phyloP scores from a whole-genome alignment of 2,888 invertebrate genomes.

The Mesorhabditis belari region DNA sequence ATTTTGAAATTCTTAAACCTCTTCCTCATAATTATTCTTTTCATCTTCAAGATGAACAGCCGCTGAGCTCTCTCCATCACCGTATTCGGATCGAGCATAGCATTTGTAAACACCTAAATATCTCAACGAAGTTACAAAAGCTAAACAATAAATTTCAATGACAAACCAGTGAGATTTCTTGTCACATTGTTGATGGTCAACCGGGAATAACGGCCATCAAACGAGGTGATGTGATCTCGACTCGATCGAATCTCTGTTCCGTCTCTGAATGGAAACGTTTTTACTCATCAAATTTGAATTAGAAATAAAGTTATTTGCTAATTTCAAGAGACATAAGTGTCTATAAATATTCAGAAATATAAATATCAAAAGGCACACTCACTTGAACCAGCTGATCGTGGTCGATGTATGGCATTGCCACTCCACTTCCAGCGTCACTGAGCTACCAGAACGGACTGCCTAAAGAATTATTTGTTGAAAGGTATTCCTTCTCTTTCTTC shows the following conservation, averaged over 20 bases:
- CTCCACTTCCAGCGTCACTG: slow-evolving; percentile 43
- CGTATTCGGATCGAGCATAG: slow-evolving; percentile 45
- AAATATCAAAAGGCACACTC: slow-evolving; percentile 3
- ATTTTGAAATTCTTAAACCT: not conserved
- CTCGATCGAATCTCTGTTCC: slow-evolving; percentile 27
- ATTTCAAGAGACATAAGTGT: too few relatives aligned
- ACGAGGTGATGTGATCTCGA: slow-evolving; percentile 32
- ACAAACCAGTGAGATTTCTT: slow-evolving; percentile 34
- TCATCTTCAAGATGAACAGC: slow-evolving; percentile 31
- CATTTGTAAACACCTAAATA: slow-evolving; percentile 41
- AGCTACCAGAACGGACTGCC: slow-evolving; percentile 36
- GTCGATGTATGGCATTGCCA: slow-evolving; percentile 49
- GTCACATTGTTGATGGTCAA: slow-evolving; percentile 39
- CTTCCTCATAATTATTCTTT: not conserved
- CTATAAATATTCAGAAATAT: not conserved
- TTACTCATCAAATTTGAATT: too few relatives aligned
- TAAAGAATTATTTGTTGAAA: slow-evolving; percentile 19
- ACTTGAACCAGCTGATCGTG: slow-evolving; percentile 50
- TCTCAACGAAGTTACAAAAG: not conserved
- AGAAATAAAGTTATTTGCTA: not conserved
- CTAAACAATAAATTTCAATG: not conserved
- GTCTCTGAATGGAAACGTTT: slow-evolving; percentile 39
- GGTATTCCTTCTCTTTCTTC: too few relatives aligned
- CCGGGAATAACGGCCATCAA: slow-evolving; percentile 44
- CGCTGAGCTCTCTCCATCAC: slow-evolving; percentile 48